These are phyloP conservation scores for Muscidifurax raptorellus DNA, from an alignment of 1,140 invertebrate species.

Conservation along the genomic window DNA sequence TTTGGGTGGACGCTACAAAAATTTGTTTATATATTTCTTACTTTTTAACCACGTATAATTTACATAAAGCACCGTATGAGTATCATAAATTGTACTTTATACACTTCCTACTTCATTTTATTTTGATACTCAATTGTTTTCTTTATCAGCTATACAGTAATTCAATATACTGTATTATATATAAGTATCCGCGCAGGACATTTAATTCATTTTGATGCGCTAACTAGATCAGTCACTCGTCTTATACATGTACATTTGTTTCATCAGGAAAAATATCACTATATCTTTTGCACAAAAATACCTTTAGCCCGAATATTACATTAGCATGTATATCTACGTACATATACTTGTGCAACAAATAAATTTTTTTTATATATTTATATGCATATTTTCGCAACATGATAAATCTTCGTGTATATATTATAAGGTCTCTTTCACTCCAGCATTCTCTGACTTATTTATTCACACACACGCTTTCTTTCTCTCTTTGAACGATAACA, in stretches of 20 bases:
- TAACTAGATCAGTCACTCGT: slow-evolving; percentile 52
- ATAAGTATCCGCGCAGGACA: slow-evolving; percentile 32
- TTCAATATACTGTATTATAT: slow-evolving; percentile 22
- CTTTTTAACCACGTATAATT: slow-evolving; percentile 21
- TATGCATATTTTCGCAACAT: slow-evolving; percentile 48
- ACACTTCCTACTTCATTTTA: slow-evolving; percentile 27
- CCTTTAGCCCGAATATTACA: slow-evolving; percentile 40
- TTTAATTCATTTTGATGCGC: slow-evolving; percentile 39
- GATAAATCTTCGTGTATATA: slow-evolving; percentile 14
- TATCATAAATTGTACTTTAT: slow-evolving; percentile 38
- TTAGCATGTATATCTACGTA: slow-evolving; percentile 42
- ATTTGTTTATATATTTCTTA: slow-evolving; percentile 14
- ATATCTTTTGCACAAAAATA: slow-evolving; percentile 53
- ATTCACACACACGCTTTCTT: slow-evolving; percentile 2
- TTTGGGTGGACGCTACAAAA: slow-evolving; percentile 22
- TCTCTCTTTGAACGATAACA: slow-evolving; percentile 31
- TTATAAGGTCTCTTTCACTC: slow-evolving; percentile 25
- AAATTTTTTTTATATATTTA: slow-evolving; percentile 54
- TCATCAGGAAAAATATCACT: slow-evolving; percentile 40
- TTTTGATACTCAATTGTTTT: slow-evolving; percentile 33
- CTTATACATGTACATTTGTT: slow-evolving; percentile 40
- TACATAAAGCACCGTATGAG: slow-evolving; percentile 29
- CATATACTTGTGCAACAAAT: slow-evolving; percentile 55
- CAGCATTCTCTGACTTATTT: not conserved
- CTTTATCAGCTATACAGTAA: slow-evolving; percentile 32